These are phyloP conservation scores for Lanius collurio DNA, from an alignment of 2,113 vertebrate species.

Conservation along the genomic window DNA sequence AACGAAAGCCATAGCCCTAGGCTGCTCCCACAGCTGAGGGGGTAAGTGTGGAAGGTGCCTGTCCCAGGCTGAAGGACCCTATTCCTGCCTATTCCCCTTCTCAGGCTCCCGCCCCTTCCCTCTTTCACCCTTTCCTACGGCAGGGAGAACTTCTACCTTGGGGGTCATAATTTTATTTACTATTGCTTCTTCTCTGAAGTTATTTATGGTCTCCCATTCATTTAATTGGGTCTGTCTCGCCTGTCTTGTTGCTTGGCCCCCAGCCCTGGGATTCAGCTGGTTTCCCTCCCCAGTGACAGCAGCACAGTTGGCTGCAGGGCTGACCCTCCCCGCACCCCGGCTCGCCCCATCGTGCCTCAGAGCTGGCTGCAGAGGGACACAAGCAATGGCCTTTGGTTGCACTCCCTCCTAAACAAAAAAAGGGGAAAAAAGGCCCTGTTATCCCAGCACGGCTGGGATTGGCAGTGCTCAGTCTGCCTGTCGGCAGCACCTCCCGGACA, in stretches of 20 bases:
- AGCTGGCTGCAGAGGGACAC: background rate
- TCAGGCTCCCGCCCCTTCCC: background rate
- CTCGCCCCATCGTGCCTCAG: accelerated
- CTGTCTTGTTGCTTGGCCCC: background rate
- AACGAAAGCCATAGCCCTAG: accelerated
- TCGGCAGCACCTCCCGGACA: accelerated
- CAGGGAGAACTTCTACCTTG: background rate
- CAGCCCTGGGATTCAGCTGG: constrained; percentile 6
- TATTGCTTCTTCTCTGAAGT: background rate
- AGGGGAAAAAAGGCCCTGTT: accelerated
- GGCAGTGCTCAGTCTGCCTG: background rate
- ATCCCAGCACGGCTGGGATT: background rate
- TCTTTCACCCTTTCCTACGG: background rate
- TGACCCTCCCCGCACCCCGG: background rate
- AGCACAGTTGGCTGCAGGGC: background rate
- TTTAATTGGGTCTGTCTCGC: background rate
- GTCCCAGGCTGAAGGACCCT: background rate
- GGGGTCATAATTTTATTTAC: background rate
- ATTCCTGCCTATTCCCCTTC: background rate
- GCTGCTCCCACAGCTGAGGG: background rate
- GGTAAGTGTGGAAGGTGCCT: background rate
- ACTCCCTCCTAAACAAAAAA: background rate
- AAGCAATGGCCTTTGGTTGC: background rate
- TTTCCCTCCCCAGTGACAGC: background rate
- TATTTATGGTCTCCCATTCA: constrained; percentile 1